Evolutionary conservation across 2,888 invertebrate genomes (phyloP), one percentile per base, ranked within the genome.

Genomic region (Lasioglossum marginatum): DNA sequence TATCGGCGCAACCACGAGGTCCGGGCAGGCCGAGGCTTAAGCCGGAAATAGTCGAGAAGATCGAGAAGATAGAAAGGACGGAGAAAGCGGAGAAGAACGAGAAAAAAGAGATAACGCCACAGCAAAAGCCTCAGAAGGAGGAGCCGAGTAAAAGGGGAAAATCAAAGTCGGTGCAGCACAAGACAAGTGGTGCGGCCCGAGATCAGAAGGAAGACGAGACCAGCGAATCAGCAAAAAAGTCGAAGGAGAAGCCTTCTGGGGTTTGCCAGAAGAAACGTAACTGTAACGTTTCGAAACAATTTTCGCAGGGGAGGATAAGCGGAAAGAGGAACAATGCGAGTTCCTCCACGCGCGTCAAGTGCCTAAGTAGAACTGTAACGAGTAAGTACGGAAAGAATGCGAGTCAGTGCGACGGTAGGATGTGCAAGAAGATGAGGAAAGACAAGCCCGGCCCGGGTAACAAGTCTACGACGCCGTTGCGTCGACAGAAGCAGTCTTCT

Each of bases 11-110:
- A 89, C 95, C 95, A 0, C 95, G 96, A 78, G 96, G 96, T 14
- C 96, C 96, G 0, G 96, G 96, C 4, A 94, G 96, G 93, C 96
- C 96, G 5, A 92, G 94, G 45, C 79, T 94, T 23, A 92, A 92
- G 48, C 94, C 94, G 0, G 94, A 94, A 77, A 90, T 94, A 6
- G 92, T 87, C 2, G 93, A 93, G 31, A 94, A 93, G 73, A 93
- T 93, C 34, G 93, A 94, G 34, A 94, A 93, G 80, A 92, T 93
- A 23, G 93, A 94, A 79, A 87, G 88, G 83, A 81, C 83, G 34
- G 89, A 93, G 43, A 87, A 77, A 31, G 89, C 45, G 27, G 94
- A 94, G 77, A 92, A 90, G 79, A 82, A 63, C 43, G 89, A 94
- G 71, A 87, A 80, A 34, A 91, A 87, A 52, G 87, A 89, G n/a